Evolutionary conservation across 2,797 vertebrate genomes (phyloP), one percentile per base, ranked within the genome.

Genomic region (Rhabdomys pumilio): DNA sequence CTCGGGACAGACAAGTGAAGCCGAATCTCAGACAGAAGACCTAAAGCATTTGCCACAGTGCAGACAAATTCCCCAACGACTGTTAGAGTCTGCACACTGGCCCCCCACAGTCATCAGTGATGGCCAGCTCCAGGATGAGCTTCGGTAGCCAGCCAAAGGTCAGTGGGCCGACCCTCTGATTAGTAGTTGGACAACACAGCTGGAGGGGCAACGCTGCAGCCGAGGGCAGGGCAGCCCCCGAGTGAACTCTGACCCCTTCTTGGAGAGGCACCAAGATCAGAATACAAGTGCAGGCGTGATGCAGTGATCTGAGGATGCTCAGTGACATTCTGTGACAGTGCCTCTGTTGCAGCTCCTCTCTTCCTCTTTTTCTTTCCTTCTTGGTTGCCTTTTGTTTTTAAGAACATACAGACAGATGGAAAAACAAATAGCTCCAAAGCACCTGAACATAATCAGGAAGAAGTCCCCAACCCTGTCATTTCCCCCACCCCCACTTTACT

Each of bases 51-150:
- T 57, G 41, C 84, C 24, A 14, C 86, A 93, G 97, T 92, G 94
- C 94, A 67, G 93, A 81, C 97, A 50, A 96, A 96, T 97, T 94
- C 72, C 41, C 44, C 38, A 86, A 15, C 90, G 97, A 93, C 97
- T 97, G 95, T n/a, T 67, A 41, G 82, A 85, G 96, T 92, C 95
- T 90, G 94, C 92, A 65, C 93, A 61, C 24, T 41, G 24, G 79
- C 67, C 61, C 22, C n/a, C 34, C 1, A 1, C 61, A 82, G 7
- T 80, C 77, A 4, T 87, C 2, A 26, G 55, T 89, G 8, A 41
- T 1, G 96, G 77, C 67, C 92, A 92, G 34, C 53, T 47, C 29
- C n/a, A 57, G n/a, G 41, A n/a, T 26, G 41, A 83, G 76, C 6
- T 0, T 1, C 3, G 17, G 76, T 12, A n/a, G 59, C 76, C n/a